phyloP scores from a whole-genome alignment of 2,797 vertebrate genomes.

The Phoxinus dragarum region DNA sequence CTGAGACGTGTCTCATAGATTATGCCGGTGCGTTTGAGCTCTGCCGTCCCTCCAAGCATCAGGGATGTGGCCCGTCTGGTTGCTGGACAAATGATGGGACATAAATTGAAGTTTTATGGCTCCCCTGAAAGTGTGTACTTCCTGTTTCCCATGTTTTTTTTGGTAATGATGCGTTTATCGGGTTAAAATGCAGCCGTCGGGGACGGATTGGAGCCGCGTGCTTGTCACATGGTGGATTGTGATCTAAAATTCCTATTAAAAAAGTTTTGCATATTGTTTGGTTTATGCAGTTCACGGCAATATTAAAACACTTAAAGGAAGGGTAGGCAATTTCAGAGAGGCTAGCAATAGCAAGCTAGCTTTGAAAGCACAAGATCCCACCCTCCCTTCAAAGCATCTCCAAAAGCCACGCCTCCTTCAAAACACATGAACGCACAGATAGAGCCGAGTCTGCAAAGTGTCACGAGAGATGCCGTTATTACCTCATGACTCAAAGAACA shows the following conservation, averaged over 20 bases:
- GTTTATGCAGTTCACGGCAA: not conserved
- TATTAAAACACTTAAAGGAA: not conserved
- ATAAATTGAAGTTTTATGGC: conserved; percentile 26
- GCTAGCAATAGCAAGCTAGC: not conserved
- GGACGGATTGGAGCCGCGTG: not conserved
- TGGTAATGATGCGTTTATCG: not conserved
- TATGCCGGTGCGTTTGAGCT: conserved; percentile 12
- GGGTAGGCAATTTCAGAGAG: not conserved
- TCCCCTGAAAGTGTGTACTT: conserved; percentile 20
- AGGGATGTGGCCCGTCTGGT: not conserved
- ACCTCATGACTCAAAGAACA: not conserved
- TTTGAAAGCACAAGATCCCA: not conserved
- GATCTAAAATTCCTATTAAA: not conserved
- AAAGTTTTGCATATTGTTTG: not conserved
- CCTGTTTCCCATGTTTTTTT: conserved; percentile 16
- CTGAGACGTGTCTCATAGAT: conserved; percentile 16
- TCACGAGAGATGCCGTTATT: not conserved
- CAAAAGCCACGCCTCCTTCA: not conserved
- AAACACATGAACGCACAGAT: not conserved
- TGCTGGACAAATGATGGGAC: conserved; percentile 10
- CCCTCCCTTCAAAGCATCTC: not conserved
- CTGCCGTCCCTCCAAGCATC: not conserved
- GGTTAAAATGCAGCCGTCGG: not conserved
- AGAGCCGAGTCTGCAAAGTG: not conserved
- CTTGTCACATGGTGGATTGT: not conserved